Conservation (phyloP, 1,140 invertebrate genomes). For the Ips typographus region DNA sequence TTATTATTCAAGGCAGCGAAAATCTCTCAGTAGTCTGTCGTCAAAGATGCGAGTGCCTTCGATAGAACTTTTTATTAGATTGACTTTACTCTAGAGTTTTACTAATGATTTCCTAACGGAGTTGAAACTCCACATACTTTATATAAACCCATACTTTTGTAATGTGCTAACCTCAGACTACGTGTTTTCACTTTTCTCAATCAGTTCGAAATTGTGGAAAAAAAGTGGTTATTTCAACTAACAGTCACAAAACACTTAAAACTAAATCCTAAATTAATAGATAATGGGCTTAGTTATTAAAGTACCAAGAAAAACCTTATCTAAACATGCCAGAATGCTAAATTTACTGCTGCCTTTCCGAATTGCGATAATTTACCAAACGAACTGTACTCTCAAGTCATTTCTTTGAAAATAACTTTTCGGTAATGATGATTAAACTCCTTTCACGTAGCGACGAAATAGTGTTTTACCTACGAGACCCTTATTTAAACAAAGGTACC, state of each 20-base stretch:
- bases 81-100: conserved; percentile 26
- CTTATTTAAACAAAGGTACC: conserved; percentile 15
- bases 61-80: conserved; percentile 32
- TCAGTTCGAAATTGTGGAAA: no score
- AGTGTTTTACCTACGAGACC: conserved; percentile 14
- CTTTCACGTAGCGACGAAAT: conserved; percentile 15
- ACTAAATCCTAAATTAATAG: no score
- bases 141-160: no score
- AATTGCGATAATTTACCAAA: conserved; percentile 21
- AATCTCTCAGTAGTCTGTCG: conserved; percentile 30
- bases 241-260: no score
- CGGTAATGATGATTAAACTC: conserved; percentile 20
- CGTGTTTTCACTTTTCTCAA: no score
- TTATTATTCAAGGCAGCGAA: conserved; percentile 28
- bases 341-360: background rate
- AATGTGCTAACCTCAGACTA: background rate
- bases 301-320: no score
- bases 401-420: conserved; percentile 10
- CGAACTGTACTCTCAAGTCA: background rate
- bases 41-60: conserved; percentile 27
- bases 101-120: conserved; percentile 26
- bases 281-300: no score
- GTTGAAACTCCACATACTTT: background rate
- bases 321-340: no score
- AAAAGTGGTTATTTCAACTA: no score